Conservation (phyloP, 2,797 vertebrate genomes). For the Sarcophilus harrisii region DNA sequence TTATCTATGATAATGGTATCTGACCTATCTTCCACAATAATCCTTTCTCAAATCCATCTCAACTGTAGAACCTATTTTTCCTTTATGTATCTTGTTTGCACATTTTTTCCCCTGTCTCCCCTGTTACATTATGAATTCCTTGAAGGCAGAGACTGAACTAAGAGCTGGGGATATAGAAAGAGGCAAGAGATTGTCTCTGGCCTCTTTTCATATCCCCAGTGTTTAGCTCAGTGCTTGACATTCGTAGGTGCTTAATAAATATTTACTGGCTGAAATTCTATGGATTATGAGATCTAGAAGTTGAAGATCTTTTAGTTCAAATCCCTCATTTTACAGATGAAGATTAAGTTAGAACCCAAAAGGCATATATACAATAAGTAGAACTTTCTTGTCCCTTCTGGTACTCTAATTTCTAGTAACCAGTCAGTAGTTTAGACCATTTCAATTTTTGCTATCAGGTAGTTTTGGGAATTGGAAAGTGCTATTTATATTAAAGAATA, state of each 20-base stretch:
- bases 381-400: neutral
- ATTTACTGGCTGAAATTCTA: neutral
- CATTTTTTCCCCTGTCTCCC: neutral
- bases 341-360: neutral
- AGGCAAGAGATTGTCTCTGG: too few relatives aligned
- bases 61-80: neutral
- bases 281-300: neutral
- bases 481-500: neutral
- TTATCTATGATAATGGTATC: neutral
- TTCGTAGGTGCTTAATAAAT: neutral
- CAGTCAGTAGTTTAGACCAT: neutral
- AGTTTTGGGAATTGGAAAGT: neutral
- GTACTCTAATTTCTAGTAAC: neutral
- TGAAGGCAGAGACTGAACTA: neutral
- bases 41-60: neutral
- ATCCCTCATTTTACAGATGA: neutral
- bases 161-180: too few relatives aligned
- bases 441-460: neutral
- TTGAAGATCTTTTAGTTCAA: neutral
- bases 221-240: neutral
- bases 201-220: neutral
- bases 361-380: neutral
- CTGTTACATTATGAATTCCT: neutral
- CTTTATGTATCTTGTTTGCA: neutral
- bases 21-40: neutral